phyloP scores from a whole-genome alignment of 1,140 invertebrate species.

The Propsilocerus akamusi region DNA sequence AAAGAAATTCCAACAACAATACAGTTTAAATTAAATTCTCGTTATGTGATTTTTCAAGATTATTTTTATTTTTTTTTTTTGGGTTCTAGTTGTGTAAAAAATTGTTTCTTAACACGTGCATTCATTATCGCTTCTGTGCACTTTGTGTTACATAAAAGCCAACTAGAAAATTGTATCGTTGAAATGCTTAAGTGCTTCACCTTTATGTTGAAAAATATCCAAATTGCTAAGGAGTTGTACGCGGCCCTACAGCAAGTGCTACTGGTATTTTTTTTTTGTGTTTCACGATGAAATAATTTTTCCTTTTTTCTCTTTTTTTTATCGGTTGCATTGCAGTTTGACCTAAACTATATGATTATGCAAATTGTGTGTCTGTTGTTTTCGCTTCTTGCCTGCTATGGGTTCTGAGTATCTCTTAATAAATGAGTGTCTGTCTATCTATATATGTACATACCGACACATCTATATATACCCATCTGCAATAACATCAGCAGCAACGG shows the following conservation, averaged over 20 bases:
- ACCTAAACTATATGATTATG: conserved; percentile 4
- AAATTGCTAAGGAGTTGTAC: background rate
- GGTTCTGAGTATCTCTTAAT: too few relatives aligned
- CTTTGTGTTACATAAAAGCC: too few relatives aligned
- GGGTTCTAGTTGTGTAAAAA: background rate
- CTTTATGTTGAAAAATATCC: background rate
- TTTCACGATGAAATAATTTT: too few relatives aligned
- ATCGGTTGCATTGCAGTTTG: background rate
- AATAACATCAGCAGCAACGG: background rate
- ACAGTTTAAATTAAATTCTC: conserved; percentile 4
- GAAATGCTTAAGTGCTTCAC: too few relatives aligned
- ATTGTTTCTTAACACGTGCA: conserved; percentile 4
- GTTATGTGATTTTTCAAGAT: conserved; percentile 2
- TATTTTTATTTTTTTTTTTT: background rate
- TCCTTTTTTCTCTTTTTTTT: background rate
- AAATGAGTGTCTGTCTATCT: background rate
- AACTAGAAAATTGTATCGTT: too few relatives aligned
- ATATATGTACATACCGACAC: too few relatives aligned
- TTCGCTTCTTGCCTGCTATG: background rate
- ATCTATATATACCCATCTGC: background rate
- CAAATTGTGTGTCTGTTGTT: conserved; percentile 1
- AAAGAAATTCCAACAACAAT: background rate
- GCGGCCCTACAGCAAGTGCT: background rate
- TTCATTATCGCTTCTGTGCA: too few relatives aligned
- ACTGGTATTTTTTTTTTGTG: background rate